Base-by-base conservation (phyloP, 2,888 invertebrate genomes). In the Muschampia plurimacula region DNA sequence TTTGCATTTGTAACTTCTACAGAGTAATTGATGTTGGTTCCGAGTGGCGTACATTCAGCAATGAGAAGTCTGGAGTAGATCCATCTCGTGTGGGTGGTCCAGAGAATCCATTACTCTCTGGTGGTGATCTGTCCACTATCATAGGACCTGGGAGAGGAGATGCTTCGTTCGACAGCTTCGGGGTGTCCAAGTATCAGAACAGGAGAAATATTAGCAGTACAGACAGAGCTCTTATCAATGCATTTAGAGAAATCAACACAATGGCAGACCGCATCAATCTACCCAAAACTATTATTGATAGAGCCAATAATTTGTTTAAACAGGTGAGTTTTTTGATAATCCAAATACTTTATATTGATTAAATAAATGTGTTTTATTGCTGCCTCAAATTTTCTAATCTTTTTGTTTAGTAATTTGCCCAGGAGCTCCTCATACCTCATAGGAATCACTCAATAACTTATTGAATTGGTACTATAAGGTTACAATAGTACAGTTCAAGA, bases 21-120 rank as follows among this genome's bases (percentile, higher is more conserved):
- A 98, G 99, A 86, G 99, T 99, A 0, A 99, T 99, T 78, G 99
- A 99, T 92, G 99, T 99, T n/a, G 99, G 99, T 49, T 99, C 99
- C 4, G 99, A 99, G 92, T 99, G 99, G 99, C 96, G 99, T 88
- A 99, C 99, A 74, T 99, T 99, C 91, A 99, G 99, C 85, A 99
- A 99, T 89, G 99, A 99, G 87, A 99, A 99, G 85, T 97, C 97
- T 69, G 98, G 98, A 9, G 98, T 98, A 0, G 99, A 99, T 91
- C 99, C 99, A 5, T 99, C 99, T 92, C 99, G 99, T 97, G 99
- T 99, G 77, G 99, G 99, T 95, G 99, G 99, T 0, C 98, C 99
- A 0, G 99, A 99, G 95, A 99, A 99, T 94, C 98, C 99, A 0
- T 94, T 99, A 3, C 95, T 99, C 0, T 98, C 98, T 82, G 99